phyloP scores from a whole-genome alignment of 2,888 invertebrate species.

The Pseudococcus longispinus region DNA sequence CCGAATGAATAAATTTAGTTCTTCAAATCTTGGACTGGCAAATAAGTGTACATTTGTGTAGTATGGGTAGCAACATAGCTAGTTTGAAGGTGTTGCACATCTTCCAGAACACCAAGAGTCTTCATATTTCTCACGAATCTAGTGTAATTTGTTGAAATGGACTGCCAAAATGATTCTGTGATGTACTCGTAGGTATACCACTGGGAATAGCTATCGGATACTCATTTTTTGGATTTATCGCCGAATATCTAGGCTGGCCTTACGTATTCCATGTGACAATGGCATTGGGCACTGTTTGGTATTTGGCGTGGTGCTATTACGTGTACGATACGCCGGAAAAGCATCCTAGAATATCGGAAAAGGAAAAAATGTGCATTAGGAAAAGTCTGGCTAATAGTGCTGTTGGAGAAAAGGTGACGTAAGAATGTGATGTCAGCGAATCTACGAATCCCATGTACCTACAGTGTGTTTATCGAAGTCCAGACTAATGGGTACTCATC shows the following conservation, averaged over 20 bases:
- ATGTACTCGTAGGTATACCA: neutral
- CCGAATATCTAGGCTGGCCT: slow-evolving; percentile 83
- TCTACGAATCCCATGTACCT: too few species aligned
- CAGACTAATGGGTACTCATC: too few species aligned
- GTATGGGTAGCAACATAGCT: too few species aligned
- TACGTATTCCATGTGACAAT: slow-evolving; percentile 72
- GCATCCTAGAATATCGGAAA: slow-evolving; percentile 79
- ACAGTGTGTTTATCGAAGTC: too few species aligned
- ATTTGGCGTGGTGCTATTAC: slow-evolving; percentile 79
- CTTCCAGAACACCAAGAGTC: too few species aligned
- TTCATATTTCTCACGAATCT: too few species aligned
- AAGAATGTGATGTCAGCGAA: neutral
- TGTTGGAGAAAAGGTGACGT: neutral
- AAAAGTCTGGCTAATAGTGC: neutral
- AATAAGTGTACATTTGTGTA: too few species aligned
- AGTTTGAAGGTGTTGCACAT: too few species aligned
- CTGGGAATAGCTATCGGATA: neutral
- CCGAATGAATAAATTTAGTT: too few species aligned
- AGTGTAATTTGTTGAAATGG: neutral
- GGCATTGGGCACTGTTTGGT: slow-evolving; percentile 68
- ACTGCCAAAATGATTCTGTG: too few species aligned
- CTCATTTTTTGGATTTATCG: slow-evolving; percentile 61
- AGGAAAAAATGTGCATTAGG: slow-evolving; percentile 70
- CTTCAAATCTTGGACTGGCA: too few species aligned
- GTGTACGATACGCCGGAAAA: slow-evolving; percentile 82